Conservation (phyloP, 2,113 vertebrate species). For the Oenanthe oenanthe region DNA sequence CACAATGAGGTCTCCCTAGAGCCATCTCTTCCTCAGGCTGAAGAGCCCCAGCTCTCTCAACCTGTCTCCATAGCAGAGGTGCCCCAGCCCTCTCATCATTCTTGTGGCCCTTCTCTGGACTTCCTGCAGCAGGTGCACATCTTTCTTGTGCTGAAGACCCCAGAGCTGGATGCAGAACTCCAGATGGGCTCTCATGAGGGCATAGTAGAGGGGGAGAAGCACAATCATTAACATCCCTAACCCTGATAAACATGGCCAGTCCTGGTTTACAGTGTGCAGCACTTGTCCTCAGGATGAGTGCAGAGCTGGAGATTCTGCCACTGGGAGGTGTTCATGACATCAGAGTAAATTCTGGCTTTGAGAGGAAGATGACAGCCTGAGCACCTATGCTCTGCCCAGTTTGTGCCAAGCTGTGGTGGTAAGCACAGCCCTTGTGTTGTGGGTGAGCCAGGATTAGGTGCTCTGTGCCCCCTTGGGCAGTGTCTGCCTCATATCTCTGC, state of each 20-base stretch:
- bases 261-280: accelerated
- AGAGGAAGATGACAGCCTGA: not conserved
- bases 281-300: accelerated
- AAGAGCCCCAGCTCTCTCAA: not conserved
- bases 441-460: not conserved
- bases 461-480: not conserved
- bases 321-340: not conserved
- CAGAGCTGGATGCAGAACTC: not conserved
- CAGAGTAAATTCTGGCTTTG: not conserved
- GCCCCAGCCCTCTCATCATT: not conserved
- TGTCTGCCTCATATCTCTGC: not conserved
- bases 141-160: not conserved
- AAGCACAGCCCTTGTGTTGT: not conserved
- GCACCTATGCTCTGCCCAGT: not conserved
- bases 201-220: not conserved
- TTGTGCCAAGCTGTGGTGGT: not conserved
- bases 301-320: not conserved
- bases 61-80: not conserved
- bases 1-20: not conserved
- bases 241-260: not conserved
- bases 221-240: not conserved
- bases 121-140: not conserved
- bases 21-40: not conserved
- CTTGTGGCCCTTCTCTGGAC: not conserved
- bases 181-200: not conserved